These are phyloP conservation scores for Notolabrus celidotus DNA, from an alignment of 2,797 vertebrate genomes.

Conservation along the genomic window DNA sequence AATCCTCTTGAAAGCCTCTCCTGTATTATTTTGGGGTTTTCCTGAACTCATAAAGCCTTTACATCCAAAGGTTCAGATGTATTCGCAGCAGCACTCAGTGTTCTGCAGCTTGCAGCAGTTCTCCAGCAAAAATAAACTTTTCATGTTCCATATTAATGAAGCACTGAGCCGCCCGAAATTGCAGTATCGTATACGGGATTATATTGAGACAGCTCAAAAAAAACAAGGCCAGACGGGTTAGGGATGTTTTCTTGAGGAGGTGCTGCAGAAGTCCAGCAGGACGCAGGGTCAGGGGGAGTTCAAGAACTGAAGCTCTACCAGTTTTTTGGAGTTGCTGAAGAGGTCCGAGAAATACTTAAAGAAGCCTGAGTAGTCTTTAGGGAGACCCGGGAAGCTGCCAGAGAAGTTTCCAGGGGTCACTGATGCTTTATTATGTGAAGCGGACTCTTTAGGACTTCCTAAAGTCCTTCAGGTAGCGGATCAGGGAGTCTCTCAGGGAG, in stretches of 20 bases:
- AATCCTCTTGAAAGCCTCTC: slow-evolving; percentile 35
- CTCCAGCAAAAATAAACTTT: slow-evolving; percentile 18
- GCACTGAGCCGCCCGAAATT: not conserved
- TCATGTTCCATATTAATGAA: slow-evolving; percentile 10
- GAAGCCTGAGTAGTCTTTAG: not conserved
- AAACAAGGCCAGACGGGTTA: not conserved
- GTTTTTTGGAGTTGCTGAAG: not conserved
- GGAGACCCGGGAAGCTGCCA: not conserved
- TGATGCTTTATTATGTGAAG: not conserved
- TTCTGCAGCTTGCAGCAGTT: slow-evolving; percentile 15
- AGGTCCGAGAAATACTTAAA: too few relatives aligned
- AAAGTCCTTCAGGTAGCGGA: not conserved
- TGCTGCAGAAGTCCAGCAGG: slow-evolving; percentile 3
- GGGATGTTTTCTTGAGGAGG: slow-evolving; percentile 5
- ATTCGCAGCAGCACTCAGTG: slow-evolving; percentile 18
- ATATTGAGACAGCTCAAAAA: not conserved
- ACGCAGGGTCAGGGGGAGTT: not conserved
- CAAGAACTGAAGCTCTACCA: not conserved
- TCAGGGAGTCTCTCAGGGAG: not conserved
- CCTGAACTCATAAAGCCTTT: slow-evolving; percentile 35
- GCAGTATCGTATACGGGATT: not conserved
- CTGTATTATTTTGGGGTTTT: slow-evolving; percentile 56
- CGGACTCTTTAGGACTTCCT: not conserved
- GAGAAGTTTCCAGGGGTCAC: not conserved
- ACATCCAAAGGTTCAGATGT: slow-evolving; percentile 22